Evolutionary conservation across 2,113 vertebrate genomes (phyloP), one percentile per base, ranked within the genome.

Genomic region (Barnardius zonarius): DNA sequence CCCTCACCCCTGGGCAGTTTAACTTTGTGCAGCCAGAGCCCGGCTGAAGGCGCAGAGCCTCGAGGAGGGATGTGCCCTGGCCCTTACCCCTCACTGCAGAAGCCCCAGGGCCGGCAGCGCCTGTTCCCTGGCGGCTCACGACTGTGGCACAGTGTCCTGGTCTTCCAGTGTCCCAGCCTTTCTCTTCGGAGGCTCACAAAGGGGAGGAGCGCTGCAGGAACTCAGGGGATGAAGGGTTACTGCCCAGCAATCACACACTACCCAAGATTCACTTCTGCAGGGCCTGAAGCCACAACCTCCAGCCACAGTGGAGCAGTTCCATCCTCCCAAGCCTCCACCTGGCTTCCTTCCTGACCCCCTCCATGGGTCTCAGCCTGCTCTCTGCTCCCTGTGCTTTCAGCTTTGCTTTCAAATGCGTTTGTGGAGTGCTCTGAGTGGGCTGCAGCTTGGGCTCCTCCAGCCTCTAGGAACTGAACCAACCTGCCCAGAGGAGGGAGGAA

Each of bases 41-140:
- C 9, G 37, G 37, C 37, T 37, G 37, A 37, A 37, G 37, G 37
- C 37, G 37, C 37, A 4, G 61, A 73, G 46, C 41, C 59, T 18
- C 3, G 0, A 41, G 59, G 52, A 43, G 31, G 57, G 25, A 19
- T 15, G 10, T 4, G 64, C 44, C 54, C 31, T 23, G 16, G 20
- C 0, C 8, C 72, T 79, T 15, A 6, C 72, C 62, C 30, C 1
- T 7, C 9, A 0, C 11, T 7, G 5, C 80, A 13, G 52, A 24
- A 77, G 86, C 62, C 20, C 10, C 23, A 14, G 68, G 48, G 48
- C 12, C 39, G 43, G 67, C 68, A 19, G 49, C 74, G 22, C 54
- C 12, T 4, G 5, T 5, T 49, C 61, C 76, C 63, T 10, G 39
- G 63, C 62, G 83, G 79, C 79, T 83, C 22, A n/a, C 11, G 70